phyloP scores from a whole-genome alignment of 2,797 vertebrate genomes.

The Sebastiscus albofasciatus region DNA sequence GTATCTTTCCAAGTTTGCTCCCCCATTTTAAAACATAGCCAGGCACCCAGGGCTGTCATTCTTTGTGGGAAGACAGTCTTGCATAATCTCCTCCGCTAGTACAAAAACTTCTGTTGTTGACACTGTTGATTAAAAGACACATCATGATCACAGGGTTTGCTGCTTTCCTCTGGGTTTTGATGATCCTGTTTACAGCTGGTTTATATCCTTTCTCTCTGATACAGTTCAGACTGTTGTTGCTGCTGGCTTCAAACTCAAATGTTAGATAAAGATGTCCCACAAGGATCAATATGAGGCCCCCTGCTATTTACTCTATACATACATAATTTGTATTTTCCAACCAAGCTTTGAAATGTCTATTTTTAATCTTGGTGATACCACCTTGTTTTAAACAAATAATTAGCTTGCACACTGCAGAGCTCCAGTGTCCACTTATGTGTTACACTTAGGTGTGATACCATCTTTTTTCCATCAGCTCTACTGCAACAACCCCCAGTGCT shows the following conservation, averaged over 20 bases:
- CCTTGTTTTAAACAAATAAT: neutral
- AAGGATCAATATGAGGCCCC: neutral
- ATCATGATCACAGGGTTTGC: no score
- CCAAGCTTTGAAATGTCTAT: accelerated
- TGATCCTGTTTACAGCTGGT: neutral
- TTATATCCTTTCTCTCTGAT: neutral
- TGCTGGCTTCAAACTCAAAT: neutral
- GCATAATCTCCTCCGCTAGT: no score
- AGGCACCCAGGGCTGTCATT: no score
- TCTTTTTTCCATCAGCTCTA: neutral
- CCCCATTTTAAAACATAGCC: no score
- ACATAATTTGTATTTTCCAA: neutral
- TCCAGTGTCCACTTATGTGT: neutral
- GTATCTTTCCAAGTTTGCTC: no score
- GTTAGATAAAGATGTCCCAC: neutral
- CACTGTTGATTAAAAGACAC: no score
- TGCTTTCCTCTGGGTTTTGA: neutral
- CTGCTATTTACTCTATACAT: neutral
- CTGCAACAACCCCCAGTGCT: neutral
- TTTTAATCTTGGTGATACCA: neutral
- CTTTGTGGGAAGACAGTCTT: neutral
- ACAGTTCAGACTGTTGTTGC: neutral
- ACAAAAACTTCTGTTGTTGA: no score
- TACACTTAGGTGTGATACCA: neutral
- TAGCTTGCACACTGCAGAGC: neutral